Evolutionary conservation across 2,797 vertebrate species (phyloP).

Genomic region (Rhinophrynus dorsalis): DNA sequence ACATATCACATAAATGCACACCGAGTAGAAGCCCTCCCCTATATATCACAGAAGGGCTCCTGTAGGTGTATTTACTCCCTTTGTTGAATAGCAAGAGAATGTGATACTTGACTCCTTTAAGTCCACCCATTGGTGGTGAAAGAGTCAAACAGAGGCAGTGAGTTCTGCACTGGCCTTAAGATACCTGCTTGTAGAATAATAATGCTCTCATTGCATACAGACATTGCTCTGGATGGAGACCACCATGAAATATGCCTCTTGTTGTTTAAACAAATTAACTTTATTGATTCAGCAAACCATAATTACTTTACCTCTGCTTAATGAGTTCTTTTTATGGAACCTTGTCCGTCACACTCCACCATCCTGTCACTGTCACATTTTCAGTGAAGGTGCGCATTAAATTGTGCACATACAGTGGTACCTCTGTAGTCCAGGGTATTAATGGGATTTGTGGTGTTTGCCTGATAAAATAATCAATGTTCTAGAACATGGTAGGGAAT

Average conservation of each 20-base stretch:
- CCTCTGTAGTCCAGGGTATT: not conserved
- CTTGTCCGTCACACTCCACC: conserved; percentile 18
- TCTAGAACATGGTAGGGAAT: too few species aligned
- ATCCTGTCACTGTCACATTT: conserved; percentile 8
- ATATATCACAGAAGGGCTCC: too few species aligned
- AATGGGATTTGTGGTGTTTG: not conserved
- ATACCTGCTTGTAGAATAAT: not conserved
- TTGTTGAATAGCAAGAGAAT: too few species aligned
- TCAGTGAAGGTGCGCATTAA: conserved; percentile 21
- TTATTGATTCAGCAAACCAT: conserved; percentile 42
- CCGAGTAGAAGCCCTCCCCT: too few species aligned
- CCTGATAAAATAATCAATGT: too few species aligned
- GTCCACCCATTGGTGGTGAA: too few species aligned
- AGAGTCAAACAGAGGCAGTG: not conserved
- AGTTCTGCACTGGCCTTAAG: not conserved
- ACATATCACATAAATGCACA: too few species aligned
- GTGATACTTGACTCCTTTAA: too few species aligned
- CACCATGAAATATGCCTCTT: conserved; percentile 30
- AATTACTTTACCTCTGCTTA: conserved; percentile 45
- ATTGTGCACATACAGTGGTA: not conserved
- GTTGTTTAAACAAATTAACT: conserved; percentile 49
- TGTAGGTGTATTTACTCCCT: too few species aligned
- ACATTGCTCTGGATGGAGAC: not conserved
- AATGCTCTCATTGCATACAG: not conserved
- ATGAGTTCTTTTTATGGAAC: conserved; percentile 43